These are phyloP conservation scores for Rhegmatorhina hoffmannsi DNA, from an alignment of 2,113 vertebrate genomes.

Conservation along the genomic window DNA sequence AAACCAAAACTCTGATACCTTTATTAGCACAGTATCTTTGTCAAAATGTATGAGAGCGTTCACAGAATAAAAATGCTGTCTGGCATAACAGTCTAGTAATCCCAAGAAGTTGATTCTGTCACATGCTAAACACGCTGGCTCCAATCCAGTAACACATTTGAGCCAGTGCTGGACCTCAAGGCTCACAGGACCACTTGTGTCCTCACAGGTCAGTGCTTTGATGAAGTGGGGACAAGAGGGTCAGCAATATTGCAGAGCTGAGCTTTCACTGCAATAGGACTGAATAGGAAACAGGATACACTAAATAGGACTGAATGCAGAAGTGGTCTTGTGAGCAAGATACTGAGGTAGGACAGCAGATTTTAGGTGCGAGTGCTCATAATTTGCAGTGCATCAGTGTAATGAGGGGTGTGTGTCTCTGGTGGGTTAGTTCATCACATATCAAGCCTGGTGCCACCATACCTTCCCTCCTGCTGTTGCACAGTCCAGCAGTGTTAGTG, in stretches of 20 bases:
- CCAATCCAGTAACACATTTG: neutral
- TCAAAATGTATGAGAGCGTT: neutral
- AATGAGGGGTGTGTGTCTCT: fast-evolving
- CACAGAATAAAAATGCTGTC: neutral
- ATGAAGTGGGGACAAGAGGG: neutral
- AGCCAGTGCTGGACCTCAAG: neutral
- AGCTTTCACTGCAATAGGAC: neutral
- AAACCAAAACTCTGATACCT: neutral
- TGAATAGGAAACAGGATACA: neutral
- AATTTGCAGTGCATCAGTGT: neutral
- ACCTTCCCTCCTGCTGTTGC: neutral
- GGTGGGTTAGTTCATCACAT: neutral
- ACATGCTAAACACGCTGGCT: neutral
- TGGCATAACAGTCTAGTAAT: neutral
- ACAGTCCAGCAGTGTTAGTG: neutral
- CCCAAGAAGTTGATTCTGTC: neutral
- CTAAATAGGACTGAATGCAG: neutral
- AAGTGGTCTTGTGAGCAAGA: neutral
- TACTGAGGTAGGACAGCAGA: neutral
- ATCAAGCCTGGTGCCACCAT: neutral
- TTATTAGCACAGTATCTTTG: neutral
- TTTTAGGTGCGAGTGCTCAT: neutral
- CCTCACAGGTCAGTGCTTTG: conserved; percentile 18
- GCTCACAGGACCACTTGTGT: neutral
- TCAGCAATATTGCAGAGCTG: neutral